Evolutionary conservation across 1,140 invertebrate species (phyloP).

Genomic region (Trinorchestia longiramus): DNA sequence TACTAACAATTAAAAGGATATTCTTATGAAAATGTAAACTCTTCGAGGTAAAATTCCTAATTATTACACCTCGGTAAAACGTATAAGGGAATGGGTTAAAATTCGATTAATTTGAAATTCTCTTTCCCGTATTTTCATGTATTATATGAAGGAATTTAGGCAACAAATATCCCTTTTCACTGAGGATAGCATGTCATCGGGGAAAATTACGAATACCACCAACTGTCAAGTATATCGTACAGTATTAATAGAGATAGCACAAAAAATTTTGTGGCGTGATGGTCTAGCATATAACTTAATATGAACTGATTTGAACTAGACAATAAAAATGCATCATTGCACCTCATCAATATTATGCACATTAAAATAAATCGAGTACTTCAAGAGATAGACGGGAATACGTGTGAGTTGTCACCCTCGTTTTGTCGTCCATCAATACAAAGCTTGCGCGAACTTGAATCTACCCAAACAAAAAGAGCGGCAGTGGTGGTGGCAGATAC

Average conservation of each 20-base stretch:
- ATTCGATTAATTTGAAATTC: not conserved
- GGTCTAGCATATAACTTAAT: not conserved
- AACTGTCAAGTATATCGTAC: not conserved
- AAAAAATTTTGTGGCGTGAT: not conserved
- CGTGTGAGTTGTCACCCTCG: not conserved
- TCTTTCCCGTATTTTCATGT: not conserved
- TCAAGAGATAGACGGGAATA: not conserved
- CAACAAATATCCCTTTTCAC: not conserved
- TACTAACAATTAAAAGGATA: not conserved
- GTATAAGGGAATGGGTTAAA: not conserved
- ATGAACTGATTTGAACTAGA: not conserved
- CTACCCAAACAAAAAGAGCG: not conserved
- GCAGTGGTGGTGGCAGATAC: not conserved
- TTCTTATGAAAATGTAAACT: not conserved
- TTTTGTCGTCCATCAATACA: not conserved
- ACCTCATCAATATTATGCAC: not conserved
- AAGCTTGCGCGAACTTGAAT: not conserved
- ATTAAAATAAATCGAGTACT: not conserved
- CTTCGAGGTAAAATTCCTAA: not conserved
- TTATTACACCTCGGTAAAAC: not conserved
- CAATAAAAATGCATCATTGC: not conserved
- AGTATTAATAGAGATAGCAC: not conserved
- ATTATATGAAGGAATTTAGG: not conserved
- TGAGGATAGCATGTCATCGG: not conserved
- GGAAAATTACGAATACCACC: not conserved